Evolutionary conservation across 2,113 vertebrate species (phyloP), one percentile per base, ranked within the genome.

Genomic region (Panthera tigris): DNA sequence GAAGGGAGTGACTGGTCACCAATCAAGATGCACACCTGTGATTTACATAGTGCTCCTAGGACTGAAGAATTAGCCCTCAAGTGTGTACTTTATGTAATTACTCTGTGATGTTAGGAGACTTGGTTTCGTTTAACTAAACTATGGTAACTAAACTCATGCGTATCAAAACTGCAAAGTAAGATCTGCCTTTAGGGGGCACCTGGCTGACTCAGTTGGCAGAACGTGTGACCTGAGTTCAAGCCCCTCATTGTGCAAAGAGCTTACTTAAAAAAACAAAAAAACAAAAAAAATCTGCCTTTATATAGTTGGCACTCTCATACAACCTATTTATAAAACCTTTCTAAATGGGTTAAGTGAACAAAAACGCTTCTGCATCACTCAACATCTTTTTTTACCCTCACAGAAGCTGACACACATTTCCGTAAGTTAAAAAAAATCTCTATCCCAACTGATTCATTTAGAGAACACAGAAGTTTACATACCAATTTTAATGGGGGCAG

Each of bases 331-430:
- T 63, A 89, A 91, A 96, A 87, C 19, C 86, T 80, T 80, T 82
- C 88, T 87, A 96, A 96, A 87, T 48, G 74, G 92, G 65, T 91
- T 86, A 90, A 65, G 25, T 87, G 74, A 91, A 81, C 82, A 94
- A 82, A 82, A 94, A 84, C 41, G 83, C n/a, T 89, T 97, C 52
- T 68, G n/a, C 50, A 89, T 95, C 52, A 93, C 27, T 52, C 36
- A 93, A 19, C 55, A 76, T 50, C 73, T 55, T 63, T 93, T 71
- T 93, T 93, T 61, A 71, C 36, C 21, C 80, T 93, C 85, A 93
- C 31, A 93, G 57, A 95, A 89, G 36, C 90, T 68, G 86, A 90
- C 55, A 86, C 25, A 74, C 36, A 80, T 95, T 86, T 90, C 73
- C 90, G 89, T 89, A 89, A 91, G 65, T 78, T 31, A 76, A 93